These are phyloP conservation scores for Cynocephalus volans DNA, from an alignment of 2,113 vertebrate genomes.

Conservation along the genomic window DNA sequence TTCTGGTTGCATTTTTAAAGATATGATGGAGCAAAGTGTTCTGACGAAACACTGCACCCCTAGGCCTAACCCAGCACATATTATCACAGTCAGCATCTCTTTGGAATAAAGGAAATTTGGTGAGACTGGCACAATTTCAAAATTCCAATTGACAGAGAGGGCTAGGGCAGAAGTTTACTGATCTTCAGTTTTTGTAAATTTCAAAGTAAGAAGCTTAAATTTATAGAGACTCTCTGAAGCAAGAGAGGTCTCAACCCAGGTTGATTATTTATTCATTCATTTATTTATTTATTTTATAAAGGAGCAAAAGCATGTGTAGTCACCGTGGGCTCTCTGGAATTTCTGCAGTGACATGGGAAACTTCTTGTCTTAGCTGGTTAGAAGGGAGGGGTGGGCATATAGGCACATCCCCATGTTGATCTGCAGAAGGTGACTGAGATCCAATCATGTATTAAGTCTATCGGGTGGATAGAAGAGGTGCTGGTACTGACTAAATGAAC, in stretches of 20 bases:
- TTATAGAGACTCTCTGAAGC: background rate
- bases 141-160: background rate
- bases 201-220: background rate
- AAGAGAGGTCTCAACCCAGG: background rate
- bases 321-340: background rate
- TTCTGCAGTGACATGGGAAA: background rate
- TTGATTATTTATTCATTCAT: background rate
- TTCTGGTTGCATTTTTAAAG: conserved; percentile 15
- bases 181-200: conserved; percentile 24
- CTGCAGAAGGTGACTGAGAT: background rate
- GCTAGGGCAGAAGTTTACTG: background rate
- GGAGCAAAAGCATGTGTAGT: background rate
- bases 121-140: background rate
- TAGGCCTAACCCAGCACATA: background rate
- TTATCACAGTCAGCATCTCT: background rate
- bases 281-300: background rate
- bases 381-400: background rate
- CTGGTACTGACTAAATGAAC: background rate
- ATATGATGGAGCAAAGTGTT: background rate
- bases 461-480: background rate
- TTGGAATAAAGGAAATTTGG: background rate
- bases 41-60: background rate
- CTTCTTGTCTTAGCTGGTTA: conserved; percentile 57
- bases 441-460: background rate
- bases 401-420: background rate